A percentile compares a stretch with the other conserved stretches of the same genome.
These are phyloP conservation scores for Anableps anableps DNA, from an alignment of 2,797 vertebrate genomes.

Conservation along the genomic window DNA sequence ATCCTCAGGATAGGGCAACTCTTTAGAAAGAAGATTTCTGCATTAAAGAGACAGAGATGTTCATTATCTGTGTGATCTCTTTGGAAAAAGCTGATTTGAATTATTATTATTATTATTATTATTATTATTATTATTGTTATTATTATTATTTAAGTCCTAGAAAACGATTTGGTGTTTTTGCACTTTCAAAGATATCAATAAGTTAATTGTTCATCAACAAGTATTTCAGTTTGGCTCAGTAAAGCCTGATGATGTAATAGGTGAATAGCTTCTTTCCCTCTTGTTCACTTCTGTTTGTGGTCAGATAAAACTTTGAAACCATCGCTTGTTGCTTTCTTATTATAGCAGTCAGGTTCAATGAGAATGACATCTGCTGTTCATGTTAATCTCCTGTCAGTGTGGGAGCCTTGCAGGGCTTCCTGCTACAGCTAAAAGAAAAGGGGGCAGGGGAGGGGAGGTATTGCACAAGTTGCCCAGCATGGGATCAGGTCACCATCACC, in stretches of 20 bases:
- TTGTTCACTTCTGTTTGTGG: neutral
- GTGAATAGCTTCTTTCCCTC: no score
- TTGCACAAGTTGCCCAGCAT: constrained; percentile 16
- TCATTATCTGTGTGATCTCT: neutral
- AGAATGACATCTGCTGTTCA: constrained; percentile 36
- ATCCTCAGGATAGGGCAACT: neutral
- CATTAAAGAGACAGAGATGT: neutral
- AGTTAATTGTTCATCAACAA: neutral
- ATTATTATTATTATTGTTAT: no score
- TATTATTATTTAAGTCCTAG: neutral
- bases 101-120: no score
- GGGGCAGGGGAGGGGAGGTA: neutral
- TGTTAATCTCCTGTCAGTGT: constrained; percentile 58
- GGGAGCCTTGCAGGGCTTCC: constrained; percentile 31
- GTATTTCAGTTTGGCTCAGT: neutral
- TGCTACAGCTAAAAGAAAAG: constrained; percentile 40
- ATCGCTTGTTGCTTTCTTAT: constrained; percentile 48
- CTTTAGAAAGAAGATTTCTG: neutral
- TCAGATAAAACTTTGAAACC: constrained; percentile 27
- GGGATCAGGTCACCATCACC: constrained; percentile 54
- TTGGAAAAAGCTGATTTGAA: neutral
- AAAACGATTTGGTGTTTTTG: neutral
- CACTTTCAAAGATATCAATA: neutral
- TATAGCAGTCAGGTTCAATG: constrained; percentile 45
- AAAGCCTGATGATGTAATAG: no score